Evolutionary conservation across 1,140 invertebrate genomes (phyloP), one percentile per base, ranked within the genome.

Genomic region (Neotoxoptera formosana): DNA sequence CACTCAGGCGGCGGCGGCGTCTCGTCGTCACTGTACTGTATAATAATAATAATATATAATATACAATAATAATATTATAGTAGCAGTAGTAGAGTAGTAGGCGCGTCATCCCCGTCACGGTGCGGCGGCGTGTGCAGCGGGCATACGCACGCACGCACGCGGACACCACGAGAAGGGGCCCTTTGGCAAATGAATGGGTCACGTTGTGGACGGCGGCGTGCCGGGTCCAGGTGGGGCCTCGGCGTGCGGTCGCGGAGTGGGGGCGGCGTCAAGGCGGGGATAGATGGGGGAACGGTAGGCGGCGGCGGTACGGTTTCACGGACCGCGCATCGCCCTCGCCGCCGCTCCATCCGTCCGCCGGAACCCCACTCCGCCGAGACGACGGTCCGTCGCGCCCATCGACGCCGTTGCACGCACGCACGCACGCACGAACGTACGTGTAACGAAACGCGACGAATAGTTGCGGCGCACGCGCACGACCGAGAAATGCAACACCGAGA

Each of bases 181-280:
- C 88, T 53, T 89, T 41, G n/a, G 51, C 34, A 36, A 60, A 86
- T 93, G 90, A 89, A 90, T 88, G 88, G 93, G 88, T 51, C n/a
- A 56, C 93, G 86, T 34, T 81, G 87, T 34, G 30, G 60, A 47
- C 88, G 87, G 21, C 60, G 90, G 67, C n/a, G 91, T 47, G 51
- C 87, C 23, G 20, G 1, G 36, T 41, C 88, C 60, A 45, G 91
- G 83, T 83, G 76, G 36, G 21, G 41, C 67, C 20, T 25, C 17
- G 83, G 45, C n/a, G 30, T 6, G 11, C 67, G 30, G 36, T 25
- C 51, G 60, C 41, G 30, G 90, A 34, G 45, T 30, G 90, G 76
- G 45, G 76, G 41, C 30, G 4, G 60, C 8, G 14, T 76, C 60
- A 17, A 1, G 14, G 60, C n/a, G 60, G 60, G 60, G 60, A 76